Percentiles rank a stretch among this genome's conserved stretches.
Conservation (phyloP, 2,888 invertebrate genomes). For the Helicoverpa assulta region DNA sequence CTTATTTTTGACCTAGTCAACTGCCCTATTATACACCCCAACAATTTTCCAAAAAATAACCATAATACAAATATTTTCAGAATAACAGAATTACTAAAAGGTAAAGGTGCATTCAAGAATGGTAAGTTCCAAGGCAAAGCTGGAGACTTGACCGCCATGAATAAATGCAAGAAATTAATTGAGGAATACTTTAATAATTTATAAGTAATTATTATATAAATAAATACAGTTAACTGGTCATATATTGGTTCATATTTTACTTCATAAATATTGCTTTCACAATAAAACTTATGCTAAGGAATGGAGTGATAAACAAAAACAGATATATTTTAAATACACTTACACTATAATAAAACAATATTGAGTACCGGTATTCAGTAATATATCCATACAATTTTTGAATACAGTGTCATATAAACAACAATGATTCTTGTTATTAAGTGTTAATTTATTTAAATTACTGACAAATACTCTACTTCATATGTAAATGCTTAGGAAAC, state of each 20-base stretch:
- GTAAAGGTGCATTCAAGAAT: conserved; percentile 94
- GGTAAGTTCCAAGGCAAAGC: conserved; percentile 95
- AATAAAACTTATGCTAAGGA: neutral
- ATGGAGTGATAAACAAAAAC: neutral
- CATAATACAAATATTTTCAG: conserved; percentile 77
- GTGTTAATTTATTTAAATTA: too few relatives aligned
- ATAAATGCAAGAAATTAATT: conserved; percentile 91
- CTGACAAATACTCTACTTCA: neutral
- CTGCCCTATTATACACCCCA: too few relatives aligned
- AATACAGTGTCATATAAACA: too few relatives aligned
- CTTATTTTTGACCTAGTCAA: too few relatives aligned
- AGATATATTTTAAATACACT: neutral
- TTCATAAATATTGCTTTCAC: conserved; percentile 39
- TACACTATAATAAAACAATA: too few relatives aligned
- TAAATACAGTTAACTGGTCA: conserved; percentile 14
- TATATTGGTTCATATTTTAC: conserved; percentile 31
- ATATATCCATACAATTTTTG: too few relatives aligned
- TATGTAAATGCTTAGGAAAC: neutral
- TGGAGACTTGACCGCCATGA: conserved; percentile 91
- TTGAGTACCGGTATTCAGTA: too few relatives aligned
- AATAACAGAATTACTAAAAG: conserved; percentile 92
- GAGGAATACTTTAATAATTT: conserved; percentile 89
- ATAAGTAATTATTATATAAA: conserved; percentile 34
- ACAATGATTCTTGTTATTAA: too few relatives aligned
- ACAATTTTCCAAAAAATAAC: too few relatives aligned